A percentile compares a stretch with the other conserved stretches of the same genome.
These are phyloP conservation scores for Auanema freiburgensis DNA, from an alignment of 2,888 invertebrate species.

Conservation along the genomic window DNA sequence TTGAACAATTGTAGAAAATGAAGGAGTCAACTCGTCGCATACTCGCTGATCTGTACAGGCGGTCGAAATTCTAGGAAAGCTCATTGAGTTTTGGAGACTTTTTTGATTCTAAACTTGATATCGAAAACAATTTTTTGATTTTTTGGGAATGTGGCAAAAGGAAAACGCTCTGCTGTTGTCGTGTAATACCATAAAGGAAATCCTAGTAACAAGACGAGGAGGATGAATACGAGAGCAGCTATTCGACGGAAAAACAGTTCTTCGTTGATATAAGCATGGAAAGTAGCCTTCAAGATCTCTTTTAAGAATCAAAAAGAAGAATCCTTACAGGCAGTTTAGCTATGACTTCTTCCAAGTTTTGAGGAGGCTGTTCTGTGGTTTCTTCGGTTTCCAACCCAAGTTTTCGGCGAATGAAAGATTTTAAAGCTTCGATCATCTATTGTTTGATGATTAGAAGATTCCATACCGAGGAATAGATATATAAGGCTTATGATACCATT, in stretches of 20 bases:
- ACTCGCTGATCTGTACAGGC: slow-evolving; percentile 4
- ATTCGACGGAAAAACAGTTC: slow-evolving; percentile 14
- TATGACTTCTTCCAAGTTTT: slow-evolving; percentile 17
- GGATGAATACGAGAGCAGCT: slow-evolving; percentile 33
- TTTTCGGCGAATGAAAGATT: slow-evolving; percentile 5
- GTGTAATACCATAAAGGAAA: slow-evolving; percentile 52
- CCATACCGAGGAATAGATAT: too few species aligned
- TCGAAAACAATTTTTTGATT: slow-evolving; percentile 20
- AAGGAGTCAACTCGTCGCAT: neutral
- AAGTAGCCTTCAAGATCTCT: slow-evolving; percentile 12
- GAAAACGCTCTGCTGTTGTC: slow-evolving; percentile 34
- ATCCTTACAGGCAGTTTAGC: slow-evolving; percentile 14
- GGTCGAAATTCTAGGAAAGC: neutral
- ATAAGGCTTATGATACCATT: too few species aligned
- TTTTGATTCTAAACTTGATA: slow-evolving; percentile 4
- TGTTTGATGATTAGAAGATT: too few species aligned
- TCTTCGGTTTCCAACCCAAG: slow-evolving; percentile 1
- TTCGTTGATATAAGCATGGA: slow-evolving; percentile 1
- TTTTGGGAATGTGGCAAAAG: slow-evolving; percentile 23
- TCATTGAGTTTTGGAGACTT: neutral
- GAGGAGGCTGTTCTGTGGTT: neutral
- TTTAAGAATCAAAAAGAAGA: neutral
- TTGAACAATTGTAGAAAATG: slow-evolving; percentile 3
- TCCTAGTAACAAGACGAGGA: slow-evolving; percentile 43
- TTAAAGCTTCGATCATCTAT: neutral